Percentiles rank a stretch among this genome's conserved stretches.
Evolutionary conservation across 1,140 invertebrate species (phyloP).

Genomic region (Mizuhopecten yessoensis): DNA sequence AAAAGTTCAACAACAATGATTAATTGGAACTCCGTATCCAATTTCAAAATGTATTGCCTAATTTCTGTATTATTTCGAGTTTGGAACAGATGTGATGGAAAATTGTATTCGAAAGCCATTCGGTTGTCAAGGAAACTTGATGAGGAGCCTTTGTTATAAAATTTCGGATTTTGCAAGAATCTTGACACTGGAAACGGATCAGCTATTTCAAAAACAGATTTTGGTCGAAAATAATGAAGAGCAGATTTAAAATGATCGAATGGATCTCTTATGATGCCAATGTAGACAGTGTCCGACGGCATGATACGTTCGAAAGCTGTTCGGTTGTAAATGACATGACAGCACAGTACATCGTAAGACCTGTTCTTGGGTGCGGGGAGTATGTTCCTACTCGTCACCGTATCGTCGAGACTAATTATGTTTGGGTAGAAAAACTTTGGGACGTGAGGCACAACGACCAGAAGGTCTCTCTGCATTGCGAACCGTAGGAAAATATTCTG

Average conservation of each 20-base stretch:
- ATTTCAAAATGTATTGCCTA: constrained; percentile 53
- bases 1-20: constrained; percentile 85
- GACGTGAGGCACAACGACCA: constrained; percentile 14
- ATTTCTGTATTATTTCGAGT: constrained; percentile 48
- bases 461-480: not conserved
- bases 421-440: constrained; percentile 60
- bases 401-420: constrained; percentile 50
- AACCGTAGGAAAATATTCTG: constrained; percentile 64
- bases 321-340: constrained; percentile 66
- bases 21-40: constrained; percentile 81
- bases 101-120: constrained; percentile 68
- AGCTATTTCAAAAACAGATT: constrained; percentile 53
- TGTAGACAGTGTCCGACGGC: constrained; percentile 63
- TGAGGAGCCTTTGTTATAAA: constrained; percentile 49
- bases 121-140: constrained; percentile 64
- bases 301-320: constrained; percentile 60
- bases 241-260: constrained; percentile 63
- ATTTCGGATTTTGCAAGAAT: constrained; percentile 54
- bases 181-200: constrained; percentile 44
- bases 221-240: constrained; percentile 60
- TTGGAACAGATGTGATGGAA: constrained; percentile 57
- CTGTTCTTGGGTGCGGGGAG: constrained; percentile 61
- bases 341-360: constrained; percentile 64
- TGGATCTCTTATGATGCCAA: constrained; percentile 69
- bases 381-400: constrained; percentile 52